Evolutionary conservation across 2,113 vertebrate genomes (phyloP), one percentile per base, ranked within the genome.

Genomic region (Eublepharis macularius): DNA sequence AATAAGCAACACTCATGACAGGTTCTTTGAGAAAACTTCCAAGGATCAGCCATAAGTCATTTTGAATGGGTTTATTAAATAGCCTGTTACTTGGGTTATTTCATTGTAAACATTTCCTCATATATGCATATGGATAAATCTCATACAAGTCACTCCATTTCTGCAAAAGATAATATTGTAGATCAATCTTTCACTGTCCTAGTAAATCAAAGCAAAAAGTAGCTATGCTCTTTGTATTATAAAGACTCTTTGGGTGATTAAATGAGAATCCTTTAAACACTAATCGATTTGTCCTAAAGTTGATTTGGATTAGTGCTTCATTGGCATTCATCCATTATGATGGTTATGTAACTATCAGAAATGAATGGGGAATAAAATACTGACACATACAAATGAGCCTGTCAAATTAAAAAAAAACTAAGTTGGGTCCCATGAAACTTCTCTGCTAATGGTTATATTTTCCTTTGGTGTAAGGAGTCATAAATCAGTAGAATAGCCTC

Each of bases 201-300:
- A 81, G 43, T 80, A 76, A 54, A 76, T 32, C 51, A 54, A 54
- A 47, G 63, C 13, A 43, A 43, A 73, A 47, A 2, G 39, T 19
- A 26, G 16, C 45, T 45, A 32, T 1, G 60, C 13, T 36, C 41
- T 4, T 68, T 21, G 34, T 14, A 54, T 34, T 47, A 32, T 47
- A 76, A 54, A 32, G 79, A 26, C 36, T 66, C 54, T 88, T 89
- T 73, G 80, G 26, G 69, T 65, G 51, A 60, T 91, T 76, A 90
- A 87, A 74, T 82, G 65, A 86, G 2, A 26, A 80, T 80, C 36
- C 29, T 57, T 81, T 57, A 78, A 45, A 32, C 76, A 79, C 51
- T 54, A 54, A 54, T 80, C 32, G 73, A 65, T 51, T 85, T 85
- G 68, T 36, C 34, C 69, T 80, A 47, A 73, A 57, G 10, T 24